phyloP scores from a whole-genome alignment of 2,797 vertebrate species.

The Nannoperca australis region DNA sequence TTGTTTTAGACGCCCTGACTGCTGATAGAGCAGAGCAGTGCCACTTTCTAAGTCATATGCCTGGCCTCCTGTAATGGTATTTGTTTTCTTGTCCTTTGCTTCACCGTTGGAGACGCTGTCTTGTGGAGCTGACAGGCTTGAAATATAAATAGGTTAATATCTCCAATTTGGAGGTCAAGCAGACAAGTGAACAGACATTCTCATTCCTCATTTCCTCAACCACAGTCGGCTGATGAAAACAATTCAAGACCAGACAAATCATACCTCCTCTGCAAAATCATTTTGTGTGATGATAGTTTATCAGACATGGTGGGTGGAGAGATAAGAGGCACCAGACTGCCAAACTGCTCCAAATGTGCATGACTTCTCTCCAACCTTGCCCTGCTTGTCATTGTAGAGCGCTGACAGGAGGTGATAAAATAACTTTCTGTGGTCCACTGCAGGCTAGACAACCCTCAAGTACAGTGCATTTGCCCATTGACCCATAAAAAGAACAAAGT shows the following conservation, averaged over 20 bases:
- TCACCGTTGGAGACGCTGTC: conserved; percentile 46
- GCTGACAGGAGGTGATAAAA: conserved; percentile 53
- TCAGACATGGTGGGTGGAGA: conserved; percentile 45
- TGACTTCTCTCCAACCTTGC: conserved; percentile 41
- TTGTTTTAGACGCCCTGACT: conserved; percentile 37
- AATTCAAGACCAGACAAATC: conserved; percentile 64
- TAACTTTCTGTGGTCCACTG: conserved; percentile 15
- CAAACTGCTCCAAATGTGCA: conserved; percentile 42
- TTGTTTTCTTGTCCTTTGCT: conserved; percentile 67
- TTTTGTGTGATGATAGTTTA: conserved; percentile 62
- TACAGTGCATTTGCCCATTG: conserved; percentile 7
- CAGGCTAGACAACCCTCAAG: conserved; percentile 26
- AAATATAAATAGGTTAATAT: conserved; percentile 77
- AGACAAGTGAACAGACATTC: conserved; percentile 50
- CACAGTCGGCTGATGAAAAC: conserved; percentile 58
- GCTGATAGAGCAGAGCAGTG: conserved; percentile 38
- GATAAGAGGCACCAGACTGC: conserved; percentile 64
- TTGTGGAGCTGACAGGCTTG: conserved; percentile 54
- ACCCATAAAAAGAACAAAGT: conserved; percentile 7
- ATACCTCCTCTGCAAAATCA: conserved; percentile 52
- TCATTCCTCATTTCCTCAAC: conserved; percentile 56
- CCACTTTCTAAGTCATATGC: conserved; percentile 41
- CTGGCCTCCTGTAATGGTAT: conserved; percentile 45
- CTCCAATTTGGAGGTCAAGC: conserved; percentile 72
- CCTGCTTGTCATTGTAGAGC: conserved; percentile 43